phyloP scores from a whole-genome alignment of 2,113 vertebrate species.

The Catharus minimus region DNA sequence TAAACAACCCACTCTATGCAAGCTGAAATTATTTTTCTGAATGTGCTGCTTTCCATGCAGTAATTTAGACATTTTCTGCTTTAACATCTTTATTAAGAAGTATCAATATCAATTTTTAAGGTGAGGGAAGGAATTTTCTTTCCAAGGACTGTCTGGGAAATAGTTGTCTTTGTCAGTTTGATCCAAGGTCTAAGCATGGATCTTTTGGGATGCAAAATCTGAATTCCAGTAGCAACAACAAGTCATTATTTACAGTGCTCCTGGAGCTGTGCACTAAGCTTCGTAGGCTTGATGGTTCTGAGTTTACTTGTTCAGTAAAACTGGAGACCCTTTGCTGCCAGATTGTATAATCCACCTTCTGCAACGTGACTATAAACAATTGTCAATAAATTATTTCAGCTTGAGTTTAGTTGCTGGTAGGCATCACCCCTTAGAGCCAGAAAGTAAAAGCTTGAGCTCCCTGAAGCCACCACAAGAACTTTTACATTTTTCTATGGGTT shows the following conservation, averaged over 20 bases:
- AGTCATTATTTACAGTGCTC: not conserved
- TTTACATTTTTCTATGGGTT: not conserved
- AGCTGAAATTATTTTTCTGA: not conserved
- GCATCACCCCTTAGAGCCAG: not conserved
- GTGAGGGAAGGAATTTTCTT: not conserved
- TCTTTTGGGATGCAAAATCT: not conserved
- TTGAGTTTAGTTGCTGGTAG: not conserved
- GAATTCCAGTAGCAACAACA: not conserved
- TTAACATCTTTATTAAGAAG: not conserved
- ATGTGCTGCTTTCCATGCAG: not conserved
- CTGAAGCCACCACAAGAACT: not conserved
- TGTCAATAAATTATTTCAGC: not conserved
- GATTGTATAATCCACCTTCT: not conserved
- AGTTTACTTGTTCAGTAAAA: not conserved
- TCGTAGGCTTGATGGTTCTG: not conserved
- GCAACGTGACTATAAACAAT: not conserved
- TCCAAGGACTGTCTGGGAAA: not conserved
- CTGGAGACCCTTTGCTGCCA: not conserved
- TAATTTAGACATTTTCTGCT: not conserved
- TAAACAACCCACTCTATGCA: not conserved
- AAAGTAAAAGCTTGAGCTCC: not conserved
- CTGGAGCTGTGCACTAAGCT: not conserved
- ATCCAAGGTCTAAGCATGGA: accelerated
- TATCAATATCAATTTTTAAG: not conserved
- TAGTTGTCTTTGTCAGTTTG: not conserved